Evolutionary conservation across 2,113 vertebrate species (phyloP).

Genomic region (Urocynchramus pylzowi): DNA sequence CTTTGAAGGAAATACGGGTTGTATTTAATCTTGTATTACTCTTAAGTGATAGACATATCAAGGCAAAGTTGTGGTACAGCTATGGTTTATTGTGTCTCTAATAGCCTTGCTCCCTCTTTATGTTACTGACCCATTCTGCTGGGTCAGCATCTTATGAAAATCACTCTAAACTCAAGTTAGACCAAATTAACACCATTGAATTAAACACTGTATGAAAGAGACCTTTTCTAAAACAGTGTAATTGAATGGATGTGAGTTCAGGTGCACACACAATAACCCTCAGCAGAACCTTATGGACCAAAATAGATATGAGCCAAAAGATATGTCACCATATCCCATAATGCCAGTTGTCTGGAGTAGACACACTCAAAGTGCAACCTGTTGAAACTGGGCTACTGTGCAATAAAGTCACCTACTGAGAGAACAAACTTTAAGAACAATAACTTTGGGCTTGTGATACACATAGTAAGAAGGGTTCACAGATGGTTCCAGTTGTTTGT

Average conservation of each 20-base stretch:
- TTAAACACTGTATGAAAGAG: background rate
- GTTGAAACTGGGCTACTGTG: background rate
- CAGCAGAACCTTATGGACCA: background rate
- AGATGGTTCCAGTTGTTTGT: background rate
- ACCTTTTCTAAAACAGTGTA: background rate
- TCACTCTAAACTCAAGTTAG: background rate
- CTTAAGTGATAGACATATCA: background rate
- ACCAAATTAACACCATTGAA: background rate
- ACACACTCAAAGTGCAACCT: background rate
- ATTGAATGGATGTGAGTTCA: background rate
- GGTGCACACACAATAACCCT: rapidly evolving
- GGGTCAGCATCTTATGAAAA: background rate
- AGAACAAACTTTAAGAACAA: background rate
- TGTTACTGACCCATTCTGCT: background rate
- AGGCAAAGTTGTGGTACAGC: background rate
- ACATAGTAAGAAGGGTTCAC: background rate
- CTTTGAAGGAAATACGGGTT: background rate
- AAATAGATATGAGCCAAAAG: background rate
- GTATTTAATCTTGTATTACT: background rate
- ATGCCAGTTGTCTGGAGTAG: background rate
- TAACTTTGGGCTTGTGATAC: background rate
- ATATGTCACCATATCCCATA: background rate
- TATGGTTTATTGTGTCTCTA: background rate
- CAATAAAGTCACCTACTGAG: background rate
- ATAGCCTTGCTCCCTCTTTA: background rate